These are phyloP conservation scores for Mungos mungo DNA, from an alignment of 2,113 vertebrate genomes.

Conservation along the genomic window DNA sequence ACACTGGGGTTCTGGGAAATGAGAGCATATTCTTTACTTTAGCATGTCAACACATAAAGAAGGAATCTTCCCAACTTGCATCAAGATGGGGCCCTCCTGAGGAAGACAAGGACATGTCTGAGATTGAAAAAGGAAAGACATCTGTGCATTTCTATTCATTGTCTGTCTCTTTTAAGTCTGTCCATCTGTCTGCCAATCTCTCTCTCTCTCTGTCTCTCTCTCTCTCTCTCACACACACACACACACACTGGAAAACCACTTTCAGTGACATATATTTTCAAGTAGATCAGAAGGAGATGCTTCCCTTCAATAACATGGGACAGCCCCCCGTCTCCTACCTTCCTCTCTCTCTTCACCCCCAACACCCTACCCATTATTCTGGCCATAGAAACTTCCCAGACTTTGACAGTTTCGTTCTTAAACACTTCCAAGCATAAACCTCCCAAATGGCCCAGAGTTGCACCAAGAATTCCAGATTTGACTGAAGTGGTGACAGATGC, in stretches of 20 bases:
- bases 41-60: neutral
- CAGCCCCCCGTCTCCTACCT: neutral
- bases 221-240: neutral
- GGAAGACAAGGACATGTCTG: neutral
- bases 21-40: neutral
- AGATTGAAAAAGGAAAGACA: neutral
- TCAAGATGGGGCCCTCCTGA: neutral
- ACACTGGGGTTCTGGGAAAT: neutral
- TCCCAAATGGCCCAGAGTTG: neutral
- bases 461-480: neutral
- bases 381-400: neutral
- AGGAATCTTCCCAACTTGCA: neutral
- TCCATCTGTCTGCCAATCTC: neutral
- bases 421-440: neutral
- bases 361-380: neutral
- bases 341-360: neutral
- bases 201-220: neutral
- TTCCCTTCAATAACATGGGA: neutral
- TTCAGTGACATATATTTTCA: neutral
- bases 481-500: neutral
- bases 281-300: neutral
- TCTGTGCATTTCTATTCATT: neutral
- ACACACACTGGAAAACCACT: neutral
- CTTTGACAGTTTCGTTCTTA: neutral
- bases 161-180: neutral